Conservation (phyloP, 2,797 vertebrate genomes). For the Melanotaenia nigrans region DNA sequence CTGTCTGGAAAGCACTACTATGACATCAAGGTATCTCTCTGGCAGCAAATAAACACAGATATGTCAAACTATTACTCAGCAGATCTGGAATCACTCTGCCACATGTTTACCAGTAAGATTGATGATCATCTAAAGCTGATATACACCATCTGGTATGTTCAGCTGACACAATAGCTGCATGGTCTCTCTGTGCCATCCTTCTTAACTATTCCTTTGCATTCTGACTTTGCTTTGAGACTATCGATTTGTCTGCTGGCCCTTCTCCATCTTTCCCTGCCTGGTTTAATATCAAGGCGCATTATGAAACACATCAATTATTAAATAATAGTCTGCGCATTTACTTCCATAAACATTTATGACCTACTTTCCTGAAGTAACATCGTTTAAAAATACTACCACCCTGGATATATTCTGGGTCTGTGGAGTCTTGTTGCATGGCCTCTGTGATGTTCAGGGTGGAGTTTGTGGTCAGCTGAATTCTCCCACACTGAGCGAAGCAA, state of each 20-base stretch:
- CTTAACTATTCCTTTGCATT: slow-evolving; percentile 56
- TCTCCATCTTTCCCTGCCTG: slow-evolving; percentile 38
- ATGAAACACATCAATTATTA: slow-evolving; percentile 67
- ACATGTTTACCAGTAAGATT: slow-evolving; percentile 37
- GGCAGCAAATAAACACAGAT: slow-evolving; percentile 31
- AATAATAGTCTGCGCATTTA: slow-evolving; percentile 63
- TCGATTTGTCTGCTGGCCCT: slow-evolving; percentile 29
- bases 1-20: slow-evolving; percentile 92
- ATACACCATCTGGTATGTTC: slow-evolving; percentile 44
- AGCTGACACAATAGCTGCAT: slow-evolving; percentile 56
- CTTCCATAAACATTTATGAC: slow-evolving; percentile 74
- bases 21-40: slow-evolving; percentile 89
- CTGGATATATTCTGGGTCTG: slow-evolving; percentile 61
- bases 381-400: slow-evolving; percentile 71
- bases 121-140: slow-evolving; percentile 49
- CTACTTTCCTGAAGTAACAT: slow-evolving; percentile 69
- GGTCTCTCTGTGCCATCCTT: slow-evolving; percentile 45
- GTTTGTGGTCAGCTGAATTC: slow-evolving; percentile 68
- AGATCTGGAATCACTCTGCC: slow-evolving; percentile 33
- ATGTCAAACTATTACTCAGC: slow-evolving; percentile 20
- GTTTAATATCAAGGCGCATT: slow-evolving; percentile 54
- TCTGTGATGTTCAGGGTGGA: slow-evolving; percentile 58
- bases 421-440: slow-evolving; percentile 66
- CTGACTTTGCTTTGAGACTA: slow-evolving; percentile 53
- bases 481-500: slow-evolving; percentile 42